Percentiles rank a stretch among this genome's conserved stretches.
phyloP scores from a whole-genome alignment of 2,113 vertebrate species.

The Entosphenus tridentatus region DNA sequence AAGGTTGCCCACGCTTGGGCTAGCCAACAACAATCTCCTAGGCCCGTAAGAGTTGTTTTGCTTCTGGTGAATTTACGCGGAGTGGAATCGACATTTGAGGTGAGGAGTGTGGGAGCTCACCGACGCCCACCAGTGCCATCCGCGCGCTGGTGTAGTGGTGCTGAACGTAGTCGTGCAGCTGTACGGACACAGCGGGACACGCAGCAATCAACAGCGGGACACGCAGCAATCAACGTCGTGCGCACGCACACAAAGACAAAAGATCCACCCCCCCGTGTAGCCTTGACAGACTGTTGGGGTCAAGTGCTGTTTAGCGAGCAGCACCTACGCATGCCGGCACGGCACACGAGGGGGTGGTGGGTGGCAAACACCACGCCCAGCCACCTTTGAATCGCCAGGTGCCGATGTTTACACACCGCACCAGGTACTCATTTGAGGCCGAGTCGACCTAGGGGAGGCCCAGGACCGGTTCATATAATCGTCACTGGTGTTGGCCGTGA shows the following conservation, averaged over 20 bases:
- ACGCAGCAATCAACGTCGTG: neutral
- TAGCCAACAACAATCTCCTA: no score
- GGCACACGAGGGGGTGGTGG: neutral
- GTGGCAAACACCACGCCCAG: neutral
- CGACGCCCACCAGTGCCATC: conserved; percentile 72
- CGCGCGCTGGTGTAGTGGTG: conserved; percentile 53
- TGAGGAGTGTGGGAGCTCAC: conserved; percentile 20
- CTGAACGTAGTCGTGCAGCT: conserved; percentile 57
- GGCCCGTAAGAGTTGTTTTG: no score
- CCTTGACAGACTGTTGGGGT: neutral
- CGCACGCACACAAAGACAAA: no score
- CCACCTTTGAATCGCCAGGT: no score
- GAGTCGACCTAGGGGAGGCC: no score
- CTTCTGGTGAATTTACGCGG: no score
- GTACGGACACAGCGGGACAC: conserved; percentile 11
- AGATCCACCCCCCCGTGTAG: neutral
- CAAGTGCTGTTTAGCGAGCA: neutral
- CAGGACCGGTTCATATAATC: no score
- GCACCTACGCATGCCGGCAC: neutral
- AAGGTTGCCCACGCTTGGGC: no score
- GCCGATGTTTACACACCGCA: no score
- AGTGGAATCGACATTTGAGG: no score
- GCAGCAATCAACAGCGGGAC: neutral
- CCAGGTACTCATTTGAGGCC: no score
- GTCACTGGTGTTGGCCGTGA: no score